A percentile compares a stretch with the other conserved stretches of the same genome.
These are phyloP conservation scores for Lamellibrachia satsuma DNA, from an alignment of 2,888 invertebrate species.

Conservation along the genomic window DNA sequence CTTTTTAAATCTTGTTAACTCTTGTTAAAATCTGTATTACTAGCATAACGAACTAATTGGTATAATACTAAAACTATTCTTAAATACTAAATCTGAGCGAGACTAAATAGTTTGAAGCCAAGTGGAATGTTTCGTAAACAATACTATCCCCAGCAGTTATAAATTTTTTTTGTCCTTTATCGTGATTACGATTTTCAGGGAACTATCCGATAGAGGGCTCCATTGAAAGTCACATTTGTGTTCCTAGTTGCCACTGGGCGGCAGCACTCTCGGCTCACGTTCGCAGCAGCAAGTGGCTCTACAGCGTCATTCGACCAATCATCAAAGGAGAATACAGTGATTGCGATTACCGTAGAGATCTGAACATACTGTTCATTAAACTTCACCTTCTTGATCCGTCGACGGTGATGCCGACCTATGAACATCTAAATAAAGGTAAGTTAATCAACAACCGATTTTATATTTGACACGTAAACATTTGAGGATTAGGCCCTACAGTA, in stretches of 20 bases:
- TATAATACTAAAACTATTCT: no score
- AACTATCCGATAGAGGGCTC: not conserved
- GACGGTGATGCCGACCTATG: constrained; percentile 56
- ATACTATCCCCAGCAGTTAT: no score
- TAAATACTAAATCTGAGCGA: no score
- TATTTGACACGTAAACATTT: no score
- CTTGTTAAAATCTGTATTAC: no score
- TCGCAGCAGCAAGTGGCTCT: constrained; percentile 54
- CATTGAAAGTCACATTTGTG: not conserved
- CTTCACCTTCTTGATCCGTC: constrained; percentile 61
- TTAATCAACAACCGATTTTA: not conserved
- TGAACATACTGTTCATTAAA: constrained; percentile 61
- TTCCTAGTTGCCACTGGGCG: constrained; percentile 57
- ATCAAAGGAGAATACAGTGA: constrained; percentile 51
- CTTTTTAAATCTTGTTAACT: no score
- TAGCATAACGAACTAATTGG: no score
- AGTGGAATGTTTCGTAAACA: no score
- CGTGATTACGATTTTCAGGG: not conserved
- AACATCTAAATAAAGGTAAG: constrained; percentile 56
- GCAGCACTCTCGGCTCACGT: constrained; percentile 50
- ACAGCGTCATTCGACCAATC: constrained; percentile 48
- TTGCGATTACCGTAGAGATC: constrained; percentile 56
- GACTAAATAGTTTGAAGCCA: no score
- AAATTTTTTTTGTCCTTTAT: not conserved
- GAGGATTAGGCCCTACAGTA: no score